Evolutionary conservation across 2,888 invertebrate genomes (phyloP), one percentile per base, ranked within the genome.

Genomic region (Andrena hattorfiana): DNA sequence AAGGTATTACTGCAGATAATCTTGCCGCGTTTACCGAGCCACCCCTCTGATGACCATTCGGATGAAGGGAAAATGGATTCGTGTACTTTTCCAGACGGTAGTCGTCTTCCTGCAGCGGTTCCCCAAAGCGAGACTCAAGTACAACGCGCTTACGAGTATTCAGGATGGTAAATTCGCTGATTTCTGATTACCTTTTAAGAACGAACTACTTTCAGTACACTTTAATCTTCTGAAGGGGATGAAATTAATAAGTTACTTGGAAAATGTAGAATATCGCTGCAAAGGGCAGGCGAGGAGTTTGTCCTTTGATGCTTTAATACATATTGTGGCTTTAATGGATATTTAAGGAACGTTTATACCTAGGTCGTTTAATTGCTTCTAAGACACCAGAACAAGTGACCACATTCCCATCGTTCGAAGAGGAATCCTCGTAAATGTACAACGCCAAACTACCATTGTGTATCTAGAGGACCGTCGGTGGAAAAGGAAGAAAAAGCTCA

Each of bases 1-100:
- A 49, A 77, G 88, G 64, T 23, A 90, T 91, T 90, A 90, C 90
- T 75, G 81, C 83, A 86, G 89, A 91, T 92, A 90, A 92, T 92
- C 89, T 90, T 84, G 84, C 89, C 82, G 81, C 89, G 86, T 90
- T 91, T 87, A 88, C 85, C 70, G 64, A 72, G 68, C 81, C 73
- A 78, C 77, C 83, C 48, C 66, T 70, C 49, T 23, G 48, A 67
- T 84, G 85, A 77, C 81, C 86, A 77, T 83, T 74, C 77, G 51
- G 78, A 28, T 72, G 73, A 83, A 88, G 75, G 81, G 63, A 71
- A 83, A 81, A 77, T 66, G 80, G 76, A 77, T 77, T 69, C 73
- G 67, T 68, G 81, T 56, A 76, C 71, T 64, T 69, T 72, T 26
- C 70, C 23, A 35, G 59, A 59, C 59, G 16, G 68, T 26, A 49